A percentile compares a stretch with the other conserved stretches of the same genome.
Evolutionary conservation across 1,140 invertebrate genomes (phyloP).

Genomic region (Neelides sp.): DNA sequence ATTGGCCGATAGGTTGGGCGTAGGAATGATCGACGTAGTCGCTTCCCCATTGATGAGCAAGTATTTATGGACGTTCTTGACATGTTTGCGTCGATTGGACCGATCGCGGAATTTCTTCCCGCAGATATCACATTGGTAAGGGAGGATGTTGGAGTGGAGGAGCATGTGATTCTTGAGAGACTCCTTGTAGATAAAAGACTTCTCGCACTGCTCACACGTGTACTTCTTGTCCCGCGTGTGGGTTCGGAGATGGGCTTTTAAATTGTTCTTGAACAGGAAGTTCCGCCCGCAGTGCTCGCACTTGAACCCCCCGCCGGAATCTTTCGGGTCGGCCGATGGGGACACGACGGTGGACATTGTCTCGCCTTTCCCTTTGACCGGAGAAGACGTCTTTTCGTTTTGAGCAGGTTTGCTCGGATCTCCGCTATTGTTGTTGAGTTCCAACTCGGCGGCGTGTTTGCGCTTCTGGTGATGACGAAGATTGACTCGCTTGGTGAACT

Average conservation of each 20-base stretch:
- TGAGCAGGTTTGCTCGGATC: background rate
- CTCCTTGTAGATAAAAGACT: constrained; percentile 31
- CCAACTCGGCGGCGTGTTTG: constrained; percentile 20
- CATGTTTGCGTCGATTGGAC: constrained; percentile 28
- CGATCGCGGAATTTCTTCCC: constrained; percentile 28
- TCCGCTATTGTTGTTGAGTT: constrained; percentile 4
- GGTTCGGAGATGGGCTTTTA: constrained; percentile 30
- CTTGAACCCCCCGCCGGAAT: constrained; percentile 21
- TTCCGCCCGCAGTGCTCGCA: constrained; percentile 28
- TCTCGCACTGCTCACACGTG: constrained; percentile 28
- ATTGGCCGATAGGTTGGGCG: background rate
- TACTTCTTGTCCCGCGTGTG: constrained; percentile 30
- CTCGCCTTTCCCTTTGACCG: too few species aligned
- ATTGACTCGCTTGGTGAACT: constrained; percentile 29
- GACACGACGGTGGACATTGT: too few species aligned
- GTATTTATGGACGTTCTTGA: constrained; percentile 31
- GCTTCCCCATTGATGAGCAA: constrained; percentile 15
- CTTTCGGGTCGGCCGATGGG: constrained; percentile 6
- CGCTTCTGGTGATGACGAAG: constrained; percentile 27
- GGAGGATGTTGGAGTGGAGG: constrained; percentile 23
- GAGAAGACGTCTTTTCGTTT: too few species aligned
- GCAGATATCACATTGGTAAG: constrained; percentile 30
- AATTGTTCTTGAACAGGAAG: constrained; percentile 29
- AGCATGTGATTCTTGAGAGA: constrained; percentile 31
- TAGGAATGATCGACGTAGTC: background rate